A percentile compares a stretch with the other conserved stretches of the same genome.
Conservation (phyloP, 2,888 invertebrate species). For the Orthosia incerta region DNA sequence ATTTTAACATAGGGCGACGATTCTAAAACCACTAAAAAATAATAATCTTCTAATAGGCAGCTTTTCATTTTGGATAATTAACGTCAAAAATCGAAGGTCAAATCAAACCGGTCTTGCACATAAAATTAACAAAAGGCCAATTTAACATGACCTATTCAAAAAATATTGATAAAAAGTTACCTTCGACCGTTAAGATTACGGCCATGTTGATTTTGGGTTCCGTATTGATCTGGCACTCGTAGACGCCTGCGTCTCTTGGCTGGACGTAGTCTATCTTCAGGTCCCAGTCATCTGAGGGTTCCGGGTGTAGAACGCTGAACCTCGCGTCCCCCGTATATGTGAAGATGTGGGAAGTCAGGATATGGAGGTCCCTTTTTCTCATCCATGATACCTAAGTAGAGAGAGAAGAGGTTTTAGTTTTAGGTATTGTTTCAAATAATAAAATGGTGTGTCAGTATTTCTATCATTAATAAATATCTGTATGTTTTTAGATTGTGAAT, state of each 20-base stretch:
- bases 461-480: too few species aligned
- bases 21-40: conserved; percentile 1
- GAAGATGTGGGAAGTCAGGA: conserved; percentile 95
- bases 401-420: neutral
- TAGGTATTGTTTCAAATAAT: too few species aligned
- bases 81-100: conserved; percentile 12
- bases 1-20: neutral
- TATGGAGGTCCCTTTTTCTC: conserved; percentile 95
- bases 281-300: conserved; percentile 96
- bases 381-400: conserved; percentile 94
- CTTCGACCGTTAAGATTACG: conserved; percentile 95
- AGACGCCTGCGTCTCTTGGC: conserved; percentile 95
- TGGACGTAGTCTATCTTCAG: conserved; percentile 96
- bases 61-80: conserved; percentile 1
- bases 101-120: neutral
- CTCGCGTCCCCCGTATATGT: conserved; percentile 97
- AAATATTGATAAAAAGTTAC: conserved; percentile 83
- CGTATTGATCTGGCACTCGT: conserved; percentile 97
- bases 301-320: conserved; percentile 96
- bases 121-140: neutral
- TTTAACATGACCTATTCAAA: neutral
- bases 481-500: too few species aligned
- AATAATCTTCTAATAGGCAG: conserved; percentile 2
- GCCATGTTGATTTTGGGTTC: conserved; percentile 97
- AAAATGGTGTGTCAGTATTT: too few species aligned